Base-by-base conservation (phyloP, 2,797 vertebrate species). In the Gallirallus australis region DNA sequence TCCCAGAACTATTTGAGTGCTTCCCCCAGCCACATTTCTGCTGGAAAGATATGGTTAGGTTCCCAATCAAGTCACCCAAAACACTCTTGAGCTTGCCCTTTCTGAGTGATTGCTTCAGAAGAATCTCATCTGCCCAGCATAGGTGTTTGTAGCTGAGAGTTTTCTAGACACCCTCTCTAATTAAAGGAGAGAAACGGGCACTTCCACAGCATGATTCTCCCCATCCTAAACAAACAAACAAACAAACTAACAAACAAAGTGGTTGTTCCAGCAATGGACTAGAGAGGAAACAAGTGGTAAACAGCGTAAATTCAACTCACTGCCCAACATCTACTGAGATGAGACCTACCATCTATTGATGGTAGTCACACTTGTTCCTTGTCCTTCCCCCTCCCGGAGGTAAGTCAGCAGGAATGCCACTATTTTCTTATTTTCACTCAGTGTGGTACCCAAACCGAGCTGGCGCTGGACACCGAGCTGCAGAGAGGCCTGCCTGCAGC, bases 211-310 rank as follows among this genome's bases (percentile, higher is more conserved):
- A 2, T 39, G 53, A 75, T 24, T 93, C 27, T 84, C 11, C 42
- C 47, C 54, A 54, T 70, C 33, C 50, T 70, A 76, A 84, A 75
- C 30, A 83, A 88, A 68, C 21, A 71, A 86, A 21, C 39, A 72
- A 82, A 53, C 50, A 82, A 8, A 71, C 13, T 25, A 50, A 48
- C 35, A 57, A 68, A 52, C 45, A 82, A 7, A 72, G 12, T 33
- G 69, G 52, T 69, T 0, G 0, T 65, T 86, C 39, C 83, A 79
- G 1, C 27, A 53, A 39, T 0, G 0, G 30, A 24, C 20, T 84
- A 33, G 9, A 78, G 40, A 82, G 15, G 50, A 15, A 89, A 65
- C 31, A 24, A 3, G 33, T 18, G 33, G 61, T 4, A 6, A 30
- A 13, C 37, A 60, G 28, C 11, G 56, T 16, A 65, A 90, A 65